Evolutionary conservation across 2,888 invertebrate genomes (phyloP).

Genomic region (Synanthedon vespiformis): DNA sequence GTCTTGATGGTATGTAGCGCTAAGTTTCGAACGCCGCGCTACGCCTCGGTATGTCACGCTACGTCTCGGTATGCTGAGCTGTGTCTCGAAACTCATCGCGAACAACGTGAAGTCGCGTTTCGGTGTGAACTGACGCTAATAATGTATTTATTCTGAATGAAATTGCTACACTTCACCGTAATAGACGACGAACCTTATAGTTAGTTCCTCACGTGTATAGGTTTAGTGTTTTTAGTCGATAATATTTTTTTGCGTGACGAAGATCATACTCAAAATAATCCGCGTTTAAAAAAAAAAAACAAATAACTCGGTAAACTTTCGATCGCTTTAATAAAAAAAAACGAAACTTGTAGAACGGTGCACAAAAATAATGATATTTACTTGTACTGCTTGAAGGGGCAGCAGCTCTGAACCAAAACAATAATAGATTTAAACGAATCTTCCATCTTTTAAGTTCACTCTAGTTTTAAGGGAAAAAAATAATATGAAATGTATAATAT

Average conservation of each 20-base stretch:
- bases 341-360: constrained; percentile 14
- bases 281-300: neutral
- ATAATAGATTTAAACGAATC: constrained; percentile 30
- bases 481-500: constrained; percentile 27
- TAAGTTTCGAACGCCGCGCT: too few species aligned
- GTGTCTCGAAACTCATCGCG: too few species aligned
- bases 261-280: neutral
- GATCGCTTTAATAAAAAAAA: constrained; percentile 6
- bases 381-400: constrained; percentile 16
- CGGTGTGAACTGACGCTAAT: too few species aligned
- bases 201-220: constrained; percentile 22
- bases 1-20: too few species aligned
- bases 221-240: constrained; percentile 16
- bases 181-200: constrained; percentile 6
- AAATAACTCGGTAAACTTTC: constrained; percentile 3
- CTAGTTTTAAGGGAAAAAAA: constrained; percentile 14
- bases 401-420: constrained; percentile 37
- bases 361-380: constrained; percentile 29
- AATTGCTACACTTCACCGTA: too few species aligned
- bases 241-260: neutral
- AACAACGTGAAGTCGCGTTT: too few species aligned
- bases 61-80: too few species aligned
- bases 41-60: too few species aligned
- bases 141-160: too few species aligned
- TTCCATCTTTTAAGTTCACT: constrained; percentile 37